phyloP scores from a whole-genome alignment of 2,797 vertebrate species.

The Artibeus jamaicensis region DNA sequence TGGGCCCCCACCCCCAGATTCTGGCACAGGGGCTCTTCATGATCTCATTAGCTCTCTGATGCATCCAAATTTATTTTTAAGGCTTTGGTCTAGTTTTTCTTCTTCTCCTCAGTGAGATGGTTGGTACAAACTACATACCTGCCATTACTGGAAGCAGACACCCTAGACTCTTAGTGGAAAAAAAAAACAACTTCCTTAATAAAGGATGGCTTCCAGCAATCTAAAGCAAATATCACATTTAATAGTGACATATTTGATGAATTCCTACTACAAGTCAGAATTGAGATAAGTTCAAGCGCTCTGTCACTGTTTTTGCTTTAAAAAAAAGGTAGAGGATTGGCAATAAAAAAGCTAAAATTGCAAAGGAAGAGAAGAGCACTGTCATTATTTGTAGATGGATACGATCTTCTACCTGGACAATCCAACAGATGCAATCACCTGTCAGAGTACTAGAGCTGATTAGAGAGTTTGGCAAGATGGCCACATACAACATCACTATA shows the following conservation, averaged over 20 bases:
- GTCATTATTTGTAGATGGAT: slow-evolving; percentile 17
- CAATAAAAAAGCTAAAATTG: slow-evolving; percentile 35
- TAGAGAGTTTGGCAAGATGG: slow-evolving; percentile 16
- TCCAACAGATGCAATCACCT: neutral
- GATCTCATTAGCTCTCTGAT: neutral
- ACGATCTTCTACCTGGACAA: neutral
- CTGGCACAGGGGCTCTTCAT: neutral
- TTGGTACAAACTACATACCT: neutral
- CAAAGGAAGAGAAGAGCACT: neutral
- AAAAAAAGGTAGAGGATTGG: neutral
- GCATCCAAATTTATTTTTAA: neutral
- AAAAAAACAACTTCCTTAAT: neutral
- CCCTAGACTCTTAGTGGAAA: neutral
- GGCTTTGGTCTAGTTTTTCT: neutral
- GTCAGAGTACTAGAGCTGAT: slow-evolving; percentile 40
- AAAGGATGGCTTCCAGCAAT: neutral
- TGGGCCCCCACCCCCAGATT: neutral
- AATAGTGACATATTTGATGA: slow-evolving; percentile 2
- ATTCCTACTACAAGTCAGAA: neutral
- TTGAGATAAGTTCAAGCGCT: slow-evolving; percentile 19
- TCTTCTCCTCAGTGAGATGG: neutral
- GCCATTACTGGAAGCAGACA: neutral
- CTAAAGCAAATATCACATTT: neutral
- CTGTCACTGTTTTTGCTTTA: neutral
- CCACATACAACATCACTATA: neutral